Percentiles rank a stretch among this genome's conserved stretches.
Conservation (phyloP, 1,140 invertebrate species). For the Helicorthomorpha holstii region DNA sequence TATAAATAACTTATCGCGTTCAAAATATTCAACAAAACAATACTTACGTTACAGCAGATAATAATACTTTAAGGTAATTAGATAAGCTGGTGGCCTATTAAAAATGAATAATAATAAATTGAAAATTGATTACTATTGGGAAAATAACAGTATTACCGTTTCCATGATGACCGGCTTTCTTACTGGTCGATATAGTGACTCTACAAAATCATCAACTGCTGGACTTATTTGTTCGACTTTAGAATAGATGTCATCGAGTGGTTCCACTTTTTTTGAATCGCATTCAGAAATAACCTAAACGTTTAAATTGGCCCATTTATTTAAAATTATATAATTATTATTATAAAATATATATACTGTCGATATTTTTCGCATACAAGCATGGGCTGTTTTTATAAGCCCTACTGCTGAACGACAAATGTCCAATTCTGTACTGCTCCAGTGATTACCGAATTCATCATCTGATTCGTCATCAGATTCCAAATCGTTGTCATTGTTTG, state of each 20-base stretch:
- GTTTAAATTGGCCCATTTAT: too few relatives aligned
- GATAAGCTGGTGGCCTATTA: too few relatives aligned
- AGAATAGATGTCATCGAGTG: background rate
- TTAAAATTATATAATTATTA: too few relatives aligned
- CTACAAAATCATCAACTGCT: background rate
- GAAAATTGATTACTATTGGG: too few relatives aligned
- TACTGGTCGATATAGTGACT: background rate
- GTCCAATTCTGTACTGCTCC: background rate
- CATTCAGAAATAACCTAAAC: too few relatives aligned
- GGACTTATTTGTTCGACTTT: background rate
- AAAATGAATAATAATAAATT: too few relatives aligned
- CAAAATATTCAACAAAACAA: too few relatives aligned
- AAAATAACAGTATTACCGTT: background rate
- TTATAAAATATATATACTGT: too few relatives aligned
- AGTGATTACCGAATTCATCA: background rate
- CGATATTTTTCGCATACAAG: too few relatives aligned
- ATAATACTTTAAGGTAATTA: too few relatives aligned
- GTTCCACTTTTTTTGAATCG: too few relatives aligned
- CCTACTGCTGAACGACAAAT: background rate
- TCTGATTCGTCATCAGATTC: background rate
- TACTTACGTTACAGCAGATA: too few relatives aligned
- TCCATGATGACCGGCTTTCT: background rate
- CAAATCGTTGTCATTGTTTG: background rate
- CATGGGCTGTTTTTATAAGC: background rate
- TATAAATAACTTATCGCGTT: background rate